Evolutionary conservation across 2,113 vertebrate species (phyloP).

Genomic region (Nesogale talazaci): DNA sequence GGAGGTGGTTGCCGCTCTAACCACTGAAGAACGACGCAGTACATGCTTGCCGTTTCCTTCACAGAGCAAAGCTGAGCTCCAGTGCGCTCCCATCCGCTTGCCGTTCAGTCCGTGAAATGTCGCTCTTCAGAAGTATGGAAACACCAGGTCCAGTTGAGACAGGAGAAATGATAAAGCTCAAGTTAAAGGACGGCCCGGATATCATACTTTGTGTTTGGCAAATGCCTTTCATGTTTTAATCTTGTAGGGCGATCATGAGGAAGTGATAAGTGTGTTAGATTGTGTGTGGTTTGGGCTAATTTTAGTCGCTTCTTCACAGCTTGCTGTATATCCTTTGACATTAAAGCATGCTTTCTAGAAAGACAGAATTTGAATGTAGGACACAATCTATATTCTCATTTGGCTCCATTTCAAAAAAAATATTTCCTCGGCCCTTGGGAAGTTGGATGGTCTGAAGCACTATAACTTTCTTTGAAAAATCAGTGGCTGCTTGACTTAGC

Average conservation of each 20-base stretch:
- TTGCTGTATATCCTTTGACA: constrained; percentile 69
- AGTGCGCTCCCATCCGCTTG: not conserved
- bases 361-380: constrained; percentile 69
- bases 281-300: constrained; percentile 79
- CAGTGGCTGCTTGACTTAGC: not conserved
- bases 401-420: constrained; percentile 51
- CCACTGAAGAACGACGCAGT: not conserved
- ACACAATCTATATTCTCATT: constrained; percentile 48
- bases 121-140: not conserved
- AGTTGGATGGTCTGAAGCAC: constrained; percentile 37
- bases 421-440: constrained; percentile 14
- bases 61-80: not conserved
- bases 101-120: not conserved
- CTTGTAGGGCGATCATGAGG: constrained; percentile 74
- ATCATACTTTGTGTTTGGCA: constrained; percentile 44
- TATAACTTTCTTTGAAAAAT: constrained; percentile 29
- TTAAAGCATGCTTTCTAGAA: constrained; percentile 78
- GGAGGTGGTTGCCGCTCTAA: constrained; percentile 57
- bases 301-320: constrained; percentile 77
- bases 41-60: not conserved
- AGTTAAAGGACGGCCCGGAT: not conserved
- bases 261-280: constrained; percentile 72
- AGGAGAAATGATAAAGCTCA: not conserved
- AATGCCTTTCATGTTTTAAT: constrained; percentile 53
- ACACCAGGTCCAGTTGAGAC: not conserved